These are phyloP conservation scores for Labrus mixtus DNA, from an alignment of 2,113 vertebrate genomes.

Conservation along the genomic window DNA sequence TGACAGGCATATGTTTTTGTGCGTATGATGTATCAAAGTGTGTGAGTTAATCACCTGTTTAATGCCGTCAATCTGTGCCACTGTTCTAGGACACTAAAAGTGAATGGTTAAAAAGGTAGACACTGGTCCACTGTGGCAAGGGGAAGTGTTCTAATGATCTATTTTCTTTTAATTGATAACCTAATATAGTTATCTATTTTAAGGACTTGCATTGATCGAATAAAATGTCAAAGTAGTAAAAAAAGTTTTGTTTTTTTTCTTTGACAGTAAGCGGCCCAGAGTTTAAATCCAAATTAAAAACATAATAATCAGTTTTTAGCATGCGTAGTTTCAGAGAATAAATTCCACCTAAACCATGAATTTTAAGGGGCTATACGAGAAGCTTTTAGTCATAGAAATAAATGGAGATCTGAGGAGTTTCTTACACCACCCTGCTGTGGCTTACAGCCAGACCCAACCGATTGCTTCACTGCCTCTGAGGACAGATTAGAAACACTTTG, in stretches of 20 bases:
- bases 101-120: background rate
- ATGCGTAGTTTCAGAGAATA: background rate
- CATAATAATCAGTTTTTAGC: background rate
- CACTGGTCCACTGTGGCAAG: background rate
- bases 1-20: constrained; percentile 28
- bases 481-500: constrained; percentile 62
- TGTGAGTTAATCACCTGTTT: constrained; percentile 19
- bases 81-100: background rate
- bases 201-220: no score
- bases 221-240: no score
- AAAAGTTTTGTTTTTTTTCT: background rate
- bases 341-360: background rate
- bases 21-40: constrained; percentile 22
- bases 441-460: constrained; percentile 50
- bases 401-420: constrained; percentile 16
- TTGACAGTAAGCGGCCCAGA: background rate
- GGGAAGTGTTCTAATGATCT: background rate
- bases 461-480: constrained; percentile 60
- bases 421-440: constrained; percentile 39
- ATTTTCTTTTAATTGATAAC: no score
- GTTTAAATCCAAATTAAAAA: constrained; percentile 24
- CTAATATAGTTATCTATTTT: no score
- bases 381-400: constrained; percentile 12
- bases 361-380: constrained; percentile 16
- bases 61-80: background rate